Base-by-base conservation (phyloP, 2,888 invertebrate genomes). In the Mythimna vitellina region DNA sequence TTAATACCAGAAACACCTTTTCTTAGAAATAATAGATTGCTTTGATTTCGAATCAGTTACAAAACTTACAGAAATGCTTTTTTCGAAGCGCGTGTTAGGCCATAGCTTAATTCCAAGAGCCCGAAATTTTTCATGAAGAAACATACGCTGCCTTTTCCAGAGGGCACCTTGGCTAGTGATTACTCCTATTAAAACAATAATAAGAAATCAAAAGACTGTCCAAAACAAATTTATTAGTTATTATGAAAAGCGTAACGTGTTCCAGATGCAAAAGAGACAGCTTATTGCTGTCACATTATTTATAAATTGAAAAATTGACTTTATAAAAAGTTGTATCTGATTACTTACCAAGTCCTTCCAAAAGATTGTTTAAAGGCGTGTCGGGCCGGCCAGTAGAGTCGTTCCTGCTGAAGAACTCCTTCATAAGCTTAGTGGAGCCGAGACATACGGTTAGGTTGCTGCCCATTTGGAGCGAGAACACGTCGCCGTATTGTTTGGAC, bases 111-210 rank as follows among this genome's bases (percentile, higher is more conserved):
- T 98, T n/a, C 98, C 98, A 82, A 98, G 97, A 77, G 97, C 96
- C 32, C 98, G 96, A 10, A 98, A 96, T 80, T 98, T 97, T 76
- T 98, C 97, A 89, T 98, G 98, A 62, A 98, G 95, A 91, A 98
- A 98, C 83, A 97, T 96, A 54, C 98, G 96, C 90, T 99, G 98
- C 82, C 98, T 98, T 90, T 98, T 98, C 98, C 98, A 99, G 82
- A 98, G 92, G 78, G 97, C 96, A 46, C 98, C 98, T 83, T 98
- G 97, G 80, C 98, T 92, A 25, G 89, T 74, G 38, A 89, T 70
- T 56, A 90, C 89, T 72, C 89, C 92, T 92, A 70, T 57, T 82
- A 85, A 86, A 70, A 46, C 10, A 76, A 60, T 51, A 4, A 35
- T 22, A 29, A 56, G 14, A 61, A 46, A 35, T 56, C n/a, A 25